Percentiles rank a stretch among this genome's conserved stretches.
These are phyloP conservation scores for Myotis davidii DNA, from an alignment of 2,113 vertebrate genomes.

Conservation along the genomic window DNA sequence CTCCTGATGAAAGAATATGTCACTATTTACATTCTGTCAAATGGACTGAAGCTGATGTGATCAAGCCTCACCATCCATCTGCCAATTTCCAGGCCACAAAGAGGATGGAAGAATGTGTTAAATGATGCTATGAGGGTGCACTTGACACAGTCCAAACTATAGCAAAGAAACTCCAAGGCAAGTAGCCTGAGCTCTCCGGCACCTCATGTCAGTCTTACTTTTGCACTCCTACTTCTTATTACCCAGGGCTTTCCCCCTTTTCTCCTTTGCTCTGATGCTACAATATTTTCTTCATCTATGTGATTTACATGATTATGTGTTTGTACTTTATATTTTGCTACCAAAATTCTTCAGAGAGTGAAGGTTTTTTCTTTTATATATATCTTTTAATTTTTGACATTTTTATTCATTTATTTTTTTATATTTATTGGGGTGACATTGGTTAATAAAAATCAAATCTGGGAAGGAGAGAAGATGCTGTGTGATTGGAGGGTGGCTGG, in stretches of 20 bases:
- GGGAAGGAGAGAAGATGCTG: not conserved
- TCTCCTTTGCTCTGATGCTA: too few relatives aligned
- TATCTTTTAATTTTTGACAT: too few relatives aligned
- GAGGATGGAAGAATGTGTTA: not conserved
- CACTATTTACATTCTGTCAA: not conserved
- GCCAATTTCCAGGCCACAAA: not conserved
- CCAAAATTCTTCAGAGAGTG: too few relatives aligned
- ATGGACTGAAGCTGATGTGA: not conserved
- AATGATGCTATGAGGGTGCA: not conserved
- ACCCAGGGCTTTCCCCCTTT: too few relatives aligned
- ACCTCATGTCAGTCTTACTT: too few relatives aligned
- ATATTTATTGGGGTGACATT: too few relatives aligned
- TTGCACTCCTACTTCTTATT: too few relatives aligned
- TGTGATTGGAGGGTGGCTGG: rapidly evolving
- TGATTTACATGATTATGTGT: too few relatives aligned
- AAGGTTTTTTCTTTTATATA: too few relatives aligned
- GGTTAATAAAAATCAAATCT: not conserved
- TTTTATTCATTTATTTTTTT: too few relatives aligned
- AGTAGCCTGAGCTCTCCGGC: not conserved
- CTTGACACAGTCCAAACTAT: not conserved
- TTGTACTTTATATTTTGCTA: too few relatives aligned
- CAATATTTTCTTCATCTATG: too few relatives aligned
- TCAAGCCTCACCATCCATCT: not conserved
- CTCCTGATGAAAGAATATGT: not conserved
- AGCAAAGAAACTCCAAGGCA: not conserved